A percentile compares a stretch with the other conserved stretches of the same genome.
Conservation (phyloP, 2,888 invertebrate genomes). For the Panorpa germanica region DNA sequence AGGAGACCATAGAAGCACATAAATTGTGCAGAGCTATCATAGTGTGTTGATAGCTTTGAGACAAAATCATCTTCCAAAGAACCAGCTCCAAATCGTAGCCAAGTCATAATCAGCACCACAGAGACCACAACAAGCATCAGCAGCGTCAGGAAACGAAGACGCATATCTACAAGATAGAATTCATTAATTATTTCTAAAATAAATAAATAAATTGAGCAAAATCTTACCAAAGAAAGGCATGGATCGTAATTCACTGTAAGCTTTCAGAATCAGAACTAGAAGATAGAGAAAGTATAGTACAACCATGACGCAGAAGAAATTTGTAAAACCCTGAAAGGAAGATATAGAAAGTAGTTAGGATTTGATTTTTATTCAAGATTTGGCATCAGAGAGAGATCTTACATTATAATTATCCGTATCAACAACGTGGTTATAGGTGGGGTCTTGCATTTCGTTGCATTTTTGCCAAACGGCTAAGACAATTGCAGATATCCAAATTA, state of each 20-base stretch:
- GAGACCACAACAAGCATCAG: conserved; percentile 64
- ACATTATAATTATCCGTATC: conserved; percentile 72
- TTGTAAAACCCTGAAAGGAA: conserved; percentile 62
- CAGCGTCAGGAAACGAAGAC: conserved; percentile 77
- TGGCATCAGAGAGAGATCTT: conserved; percentile 24
- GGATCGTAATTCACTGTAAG: conserved; percentile 83
- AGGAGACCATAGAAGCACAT: conserved; percentile 88
- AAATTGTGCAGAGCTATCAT: conserved; percentile 85
- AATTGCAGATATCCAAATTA: conserved; percentile 74
- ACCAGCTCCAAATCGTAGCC: conserved; percentile 71
- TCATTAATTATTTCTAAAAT: neutral
- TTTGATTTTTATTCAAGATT: too few species aligned
- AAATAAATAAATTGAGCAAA: conserved; percentile 5
- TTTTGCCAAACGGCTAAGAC: conserved; percentile 81
- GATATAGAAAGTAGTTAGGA: conserved; percentile 5
- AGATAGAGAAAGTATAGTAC: conserved; percentile 75
- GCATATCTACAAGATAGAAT: conserved; percentile 30
- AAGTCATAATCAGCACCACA: conserved; percentile 55
- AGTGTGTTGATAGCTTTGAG: conserved; percentile 67
- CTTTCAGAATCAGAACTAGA: conserved; percentile 61
- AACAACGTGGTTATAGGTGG: conserved; percentile 78
- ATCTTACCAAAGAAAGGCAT: conserved; percentile 95
- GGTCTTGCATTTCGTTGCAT: conserved; percentile 72
- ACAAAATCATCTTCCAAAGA: conserved; percentile 90
- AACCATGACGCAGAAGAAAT: conserved; percentile 75